Percentiles rank a stretch among this genome's conserved stretches.
These are phyloP conservation scores for Melanostigma gelatinosum DNA, from an alignment of 2,113 vertebrate species.

Conservation along the genomic window DNA sequence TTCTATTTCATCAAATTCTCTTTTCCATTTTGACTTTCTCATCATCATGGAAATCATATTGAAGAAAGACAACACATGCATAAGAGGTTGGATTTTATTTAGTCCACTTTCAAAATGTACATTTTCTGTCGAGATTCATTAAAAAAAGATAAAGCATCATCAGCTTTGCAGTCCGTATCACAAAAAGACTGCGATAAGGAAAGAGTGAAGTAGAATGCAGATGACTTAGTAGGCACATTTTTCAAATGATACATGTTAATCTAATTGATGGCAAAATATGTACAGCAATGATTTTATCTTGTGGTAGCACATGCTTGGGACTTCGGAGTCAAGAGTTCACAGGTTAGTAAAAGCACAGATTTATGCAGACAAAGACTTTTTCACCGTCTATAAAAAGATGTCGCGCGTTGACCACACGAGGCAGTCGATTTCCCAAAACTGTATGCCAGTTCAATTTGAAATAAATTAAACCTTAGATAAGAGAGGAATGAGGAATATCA, in stretches of 20 bases:
- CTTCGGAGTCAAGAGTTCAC: constrained; percentile 65
- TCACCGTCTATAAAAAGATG: constrained; percentile 69
- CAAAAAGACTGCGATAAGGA: constrained; percentile 68
- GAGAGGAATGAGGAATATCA: constrained; percentile 67
- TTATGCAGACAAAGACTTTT: constrained; percentile 56
- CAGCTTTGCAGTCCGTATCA: constrained; percentile 75
- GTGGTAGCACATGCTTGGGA: constrained; percentile 72
- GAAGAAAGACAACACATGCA: constrained; percentile 24
- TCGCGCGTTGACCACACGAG: constrained; percentile 58
- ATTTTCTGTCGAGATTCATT: constrained; percentile 81
- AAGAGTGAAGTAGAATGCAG: constrained; percentile 69
- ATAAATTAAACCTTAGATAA: constrained; percentile 81
- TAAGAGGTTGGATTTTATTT: constrained; percentile 81
- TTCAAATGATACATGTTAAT: constrained; percentile 76
- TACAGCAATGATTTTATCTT: constrained; percentile 78
- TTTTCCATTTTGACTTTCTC: neutral
- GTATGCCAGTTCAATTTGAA: constrained; percentile 75
- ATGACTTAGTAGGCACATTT: constrained; percentile 78
- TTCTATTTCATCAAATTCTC: neutral
- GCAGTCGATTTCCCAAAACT: constrained; percentile 70
- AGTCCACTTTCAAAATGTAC: constrained; percentile 84
- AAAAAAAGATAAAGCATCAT: constrained; percentile 84
- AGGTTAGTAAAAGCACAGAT: constrained; percentile 78
- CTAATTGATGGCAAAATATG: constrained; percentile 77
- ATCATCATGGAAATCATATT: neutral